Base-by-base conservation (phyloP, 2,888 invertebrate genomes). In the Apotomis turbidana region DNA sequence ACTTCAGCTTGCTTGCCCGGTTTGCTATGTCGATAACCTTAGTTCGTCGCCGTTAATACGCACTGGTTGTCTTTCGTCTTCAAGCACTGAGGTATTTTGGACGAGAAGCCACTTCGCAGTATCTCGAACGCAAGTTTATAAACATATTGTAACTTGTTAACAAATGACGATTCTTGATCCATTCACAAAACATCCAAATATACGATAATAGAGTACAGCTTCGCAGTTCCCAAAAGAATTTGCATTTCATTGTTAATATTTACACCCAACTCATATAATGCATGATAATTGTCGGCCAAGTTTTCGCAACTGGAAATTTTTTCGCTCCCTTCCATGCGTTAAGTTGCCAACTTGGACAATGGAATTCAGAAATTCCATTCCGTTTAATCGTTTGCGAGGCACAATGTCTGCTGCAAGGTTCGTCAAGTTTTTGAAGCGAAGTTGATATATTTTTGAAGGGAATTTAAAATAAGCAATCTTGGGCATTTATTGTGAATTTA, bases 251-350 rank as follows among this genome's bases (percentile, higher is more conserved):
- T 81, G 80, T 79, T 79, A 78, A 81, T 79, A 79, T 80, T 78
- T 78, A 77, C n/a, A 13, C 76, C 77, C 70, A 15, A 27, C 75
- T 71, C 71, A 74, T 52, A 79, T 87, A 84, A 88, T 87, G 76
- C 85, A 87, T 86, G 86, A 80, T 86, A 88, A 88, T 88, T 86
- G 78, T 81, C 81, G 68, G 76, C 77, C 79, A 83, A 86, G 86
- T 81, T 87, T 82, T 75, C n/a, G 44, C 13, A 55, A 70, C 74
- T 76, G 74, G 74, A 76, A 76, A 75, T 78, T 80, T 66, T 76
- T 77, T 73, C 60, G 64, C 74, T 57, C 63, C 49, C 38, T 62
- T 68, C 52, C 64, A 12, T 57, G 49, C 44, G 57, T 49, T 54
- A 69, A 74, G 59, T 75, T 70, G 61, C 12, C 63, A 72, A 75